These are phyloP conservation scores for Podarcis lilfordi DNA, from an alignment of 2,797 vertebrate genomes.

Conservation along the genomic window DNA sequence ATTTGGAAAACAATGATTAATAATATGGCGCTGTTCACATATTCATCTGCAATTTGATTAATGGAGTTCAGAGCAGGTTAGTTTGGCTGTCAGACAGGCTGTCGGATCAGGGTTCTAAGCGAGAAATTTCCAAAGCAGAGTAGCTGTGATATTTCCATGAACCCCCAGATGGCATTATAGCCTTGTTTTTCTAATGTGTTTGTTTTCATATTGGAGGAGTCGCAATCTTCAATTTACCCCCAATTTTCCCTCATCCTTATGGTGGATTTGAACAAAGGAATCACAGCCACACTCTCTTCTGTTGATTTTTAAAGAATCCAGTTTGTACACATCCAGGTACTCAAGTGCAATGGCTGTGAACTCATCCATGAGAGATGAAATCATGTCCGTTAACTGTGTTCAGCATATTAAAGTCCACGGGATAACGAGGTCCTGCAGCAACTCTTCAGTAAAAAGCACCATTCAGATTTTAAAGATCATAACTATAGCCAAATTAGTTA, in stretches of 20 bases:
- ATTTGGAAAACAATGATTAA: conserved; percentile 48
- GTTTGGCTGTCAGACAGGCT: conserved; percentile 36
- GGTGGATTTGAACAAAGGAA: conserved; percentile 63
- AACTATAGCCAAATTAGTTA: conserved; percentile 57
- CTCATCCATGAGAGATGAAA: conserved; percentile 58
- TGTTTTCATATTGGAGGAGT: conserved; percentile 65
- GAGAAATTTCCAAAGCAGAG: conserved; percentile 37
- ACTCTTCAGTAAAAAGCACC: conserved; percentile 50
- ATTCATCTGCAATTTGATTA: conserved; percentile 55
- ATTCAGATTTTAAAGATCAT: conserved; percentile 56
- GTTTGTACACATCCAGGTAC: conserved; percentile 41
- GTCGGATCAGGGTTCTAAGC: not conserved
- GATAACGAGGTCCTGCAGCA: conserved; percentile 36
- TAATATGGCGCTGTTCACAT: conserved; percentile 47
- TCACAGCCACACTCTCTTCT: not conserved
- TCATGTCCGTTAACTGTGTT: conserved; percentile 55
- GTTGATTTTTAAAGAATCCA: conserved; percentile 28
- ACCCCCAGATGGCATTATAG: conserved; percentile 80
- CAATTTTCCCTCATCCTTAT: conserved; percentile 48
- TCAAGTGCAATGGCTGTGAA: conserved; percentile 49
- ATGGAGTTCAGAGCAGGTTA: conserved; percentile 49
- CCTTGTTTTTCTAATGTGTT: conserved; percentile 75
- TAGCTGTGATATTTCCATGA: conserved; percentile 71
- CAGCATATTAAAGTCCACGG: conserved; percentile 49
- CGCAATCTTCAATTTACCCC: conserved; percentile 63